phyloP scores from a whole-genome alignment of 2,797 vertebrate species.

The Xenentodon cancila region DNA sequence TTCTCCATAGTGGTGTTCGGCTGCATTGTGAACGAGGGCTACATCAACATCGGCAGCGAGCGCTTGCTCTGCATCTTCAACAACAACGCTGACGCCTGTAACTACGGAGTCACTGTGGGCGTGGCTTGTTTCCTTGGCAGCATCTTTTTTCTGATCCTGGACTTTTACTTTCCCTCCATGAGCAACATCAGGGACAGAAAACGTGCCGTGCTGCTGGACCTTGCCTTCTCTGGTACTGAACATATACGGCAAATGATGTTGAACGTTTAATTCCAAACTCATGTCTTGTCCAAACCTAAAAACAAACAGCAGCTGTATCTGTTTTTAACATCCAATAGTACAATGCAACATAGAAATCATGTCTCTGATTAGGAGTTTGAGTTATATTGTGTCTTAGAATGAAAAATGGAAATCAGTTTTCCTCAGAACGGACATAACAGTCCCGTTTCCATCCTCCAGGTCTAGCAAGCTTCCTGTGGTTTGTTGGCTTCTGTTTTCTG shows the following conservation, averaged over 20 bases:
- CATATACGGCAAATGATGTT: not conserved
- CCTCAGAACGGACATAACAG: not conserved
- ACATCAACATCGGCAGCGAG: constrained; percentile 88
- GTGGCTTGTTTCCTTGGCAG: constrained; percentile 92
- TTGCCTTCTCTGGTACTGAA: constrained; percentile 89
- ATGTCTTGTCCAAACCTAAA: not conserved
- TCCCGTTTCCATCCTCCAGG: constrained; percentile 45
- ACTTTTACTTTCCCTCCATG: constrained; percentile 94
- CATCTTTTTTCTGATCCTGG: constrained; percentile 88
- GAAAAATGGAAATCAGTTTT: not conserved
- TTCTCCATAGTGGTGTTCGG: constrained; percentile 94
- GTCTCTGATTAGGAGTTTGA: not conserved
- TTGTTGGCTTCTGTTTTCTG: constrained; percentile 93
- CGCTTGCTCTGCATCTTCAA: constrained; percentile 92
- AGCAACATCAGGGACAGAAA: constrained; percentile 93
- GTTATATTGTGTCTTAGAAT: not conserved
- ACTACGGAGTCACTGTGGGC: constrained; percentile 90
- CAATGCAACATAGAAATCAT: not conserved
- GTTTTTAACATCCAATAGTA: not conserved
- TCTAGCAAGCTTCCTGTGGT: constrained; percentile 89
- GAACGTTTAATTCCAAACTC: not conserved
- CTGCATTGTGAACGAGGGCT: constrained; percentile 96
- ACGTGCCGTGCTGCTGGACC: constrained; percentile 89
- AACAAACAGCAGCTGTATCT: not conserved
- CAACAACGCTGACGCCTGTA: constrained; percentile 91